These are phyloP conservation scores for Empis stercorea DNA, from an alignment of 2,888 invertebrate genomes.

Conservation along the genomic window DNA sequence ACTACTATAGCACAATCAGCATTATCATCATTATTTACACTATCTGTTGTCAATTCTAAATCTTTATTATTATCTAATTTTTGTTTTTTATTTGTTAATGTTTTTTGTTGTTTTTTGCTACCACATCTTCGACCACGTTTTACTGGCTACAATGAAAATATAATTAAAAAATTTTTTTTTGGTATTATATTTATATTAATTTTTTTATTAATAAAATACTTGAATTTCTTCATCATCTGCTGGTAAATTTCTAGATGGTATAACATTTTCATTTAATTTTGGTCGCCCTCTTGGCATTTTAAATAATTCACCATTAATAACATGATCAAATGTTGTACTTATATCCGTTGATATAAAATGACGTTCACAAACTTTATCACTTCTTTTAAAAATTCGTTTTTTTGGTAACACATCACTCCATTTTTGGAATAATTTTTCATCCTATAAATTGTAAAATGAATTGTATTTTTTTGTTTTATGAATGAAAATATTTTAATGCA, in stretches of 20 bases:
- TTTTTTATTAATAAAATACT: not conserved
- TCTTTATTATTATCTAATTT: too few species aligned
- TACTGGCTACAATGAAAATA: too few species aligned
- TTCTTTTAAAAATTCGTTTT: slow-evolving; percentile 16
- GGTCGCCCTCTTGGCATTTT: slow-evolving; percentile 22
- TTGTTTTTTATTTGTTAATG: too few species aligned
- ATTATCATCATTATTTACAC: too few species aligned
- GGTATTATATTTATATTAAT: not conserved
- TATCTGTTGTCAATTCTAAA: too few species aligned
- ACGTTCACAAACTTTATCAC: slow-evolving; percentile 22
- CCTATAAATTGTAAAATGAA: slow-evolving; percentile 10
- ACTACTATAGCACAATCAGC: too few species aligned
- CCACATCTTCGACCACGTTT: too few species aligned
- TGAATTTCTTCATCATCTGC: not conserved
- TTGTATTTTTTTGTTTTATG: not conserved
- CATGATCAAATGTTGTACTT: slow-evolving; percentile 20
- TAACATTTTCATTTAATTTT: slow-evolving; percentile 16
- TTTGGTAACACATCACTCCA: slow-evolving; percentile 21
- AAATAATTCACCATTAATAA: slow-evolving; percentile 21
- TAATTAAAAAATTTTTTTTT: not conserved
- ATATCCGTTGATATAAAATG: slow-evolving; percentile 21
- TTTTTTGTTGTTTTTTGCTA: too few species aligned
- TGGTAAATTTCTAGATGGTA: slow-evolving; percentile 20
- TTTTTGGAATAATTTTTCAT: slow-evolving; percentile 14
- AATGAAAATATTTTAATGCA: not conserved